These are phyloP conservation scores for Gorsachius goisagi DNA, from an alignment of 2,113 vertebrate species.

Conservation along the genomic window DNA sequence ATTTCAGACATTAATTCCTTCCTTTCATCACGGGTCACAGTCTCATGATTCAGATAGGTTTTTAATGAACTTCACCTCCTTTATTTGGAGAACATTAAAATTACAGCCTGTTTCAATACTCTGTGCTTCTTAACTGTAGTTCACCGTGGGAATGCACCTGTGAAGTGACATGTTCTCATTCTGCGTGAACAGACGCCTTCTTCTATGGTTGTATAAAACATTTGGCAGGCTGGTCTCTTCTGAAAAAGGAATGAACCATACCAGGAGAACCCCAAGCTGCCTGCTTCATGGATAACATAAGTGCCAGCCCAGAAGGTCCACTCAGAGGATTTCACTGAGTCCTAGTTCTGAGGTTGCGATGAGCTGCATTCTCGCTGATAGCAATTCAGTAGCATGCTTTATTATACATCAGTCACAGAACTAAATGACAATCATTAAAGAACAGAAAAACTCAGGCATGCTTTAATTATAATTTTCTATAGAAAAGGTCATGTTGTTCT, in stretches of 20 bases:
- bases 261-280: background rate
- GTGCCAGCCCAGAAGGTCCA: background rate
- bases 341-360: background rate
- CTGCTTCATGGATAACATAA: accelerated
- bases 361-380: background rate
- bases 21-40: background rate
- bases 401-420: background rate
- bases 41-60: background rate
- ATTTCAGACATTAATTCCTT: background rate
- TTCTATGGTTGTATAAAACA: background rate
- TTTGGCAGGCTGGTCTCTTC: background rate
- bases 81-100: background rate
- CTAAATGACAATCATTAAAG: background rate
- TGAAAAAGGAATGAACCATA: background rate
- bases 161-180: background rate
- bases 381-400: background rate
- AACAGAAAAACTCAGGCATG: background rate
- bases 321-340: background rate
- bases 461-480: background rate
- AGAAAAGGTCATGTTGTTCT: background rate
- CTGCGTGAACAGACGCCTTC: background rate
- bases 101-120: background rate
- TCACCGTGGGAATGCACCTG: background rate
- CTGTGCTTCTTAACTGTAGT: background rate
- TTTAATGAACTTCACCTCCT: background rate